Conservation (phyloP, 2,113 vertebrate species). For the Pristiophorus japonicus region DNA sequence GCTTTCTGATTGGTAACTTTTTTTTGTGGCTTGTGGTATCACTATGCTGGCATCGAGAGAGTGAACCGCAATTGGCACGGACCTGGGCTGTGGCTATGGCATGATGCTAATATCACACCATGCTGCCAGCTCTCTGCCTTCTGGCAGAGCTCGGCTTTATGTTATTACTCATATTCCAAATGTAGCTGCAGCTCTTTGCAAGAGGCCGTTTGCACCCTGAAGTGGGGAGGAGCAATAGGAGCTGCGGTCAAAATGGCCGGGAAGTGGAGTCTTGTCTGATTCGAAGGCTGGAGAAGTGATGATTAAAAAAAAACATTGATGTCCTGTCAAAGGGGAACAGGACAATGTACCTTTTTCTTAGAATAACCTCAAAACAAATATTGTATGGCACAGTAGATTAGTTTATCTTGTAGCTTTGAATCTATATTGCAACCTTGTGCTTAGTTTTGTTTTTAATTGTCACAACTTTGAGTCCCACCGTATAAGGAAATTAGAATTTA, state of each 20-base stretch:
- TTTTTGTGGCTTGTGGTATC: conserved; percentile 14
- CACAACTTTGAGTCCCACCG: neutral
- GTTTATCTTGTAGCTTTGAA: neutral
- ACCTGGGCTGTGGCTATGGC: neutral
- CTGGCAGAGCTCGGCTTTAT: neutral
- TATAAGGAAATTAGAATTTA: neutral
- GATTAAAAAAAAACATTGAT: too few species aligned
- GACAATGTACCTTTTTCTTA: neutral
- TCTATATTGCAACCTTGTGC: neutral
- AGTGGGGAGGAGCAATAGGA: neutral
- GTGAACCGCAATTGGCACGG: neutral
- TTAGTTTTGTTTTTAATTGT: neutral
- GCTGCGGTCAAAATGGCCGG: neutral
- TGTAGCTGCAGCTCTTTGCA: neutral
- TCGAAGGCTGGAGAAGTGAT: neutral
- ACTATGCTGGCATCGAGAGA: neutral
- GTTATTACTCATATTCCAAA: neutral
- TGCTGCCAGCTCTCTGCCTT: neutral
- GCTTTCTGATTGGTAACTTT: neutral
- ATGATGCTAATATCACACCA: neutral
- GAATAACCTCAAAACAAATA: neutral
- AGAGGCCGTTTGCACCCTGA: neutral
- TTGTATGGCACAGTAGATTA: neutral
- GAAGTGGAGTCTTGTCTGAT: neutral
- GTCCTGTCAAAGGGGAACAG: neutral